phyloP scores from a whole-genome alignment of 1,140 invertebrate genomes.

The Scylla paramamosain region DNA sequence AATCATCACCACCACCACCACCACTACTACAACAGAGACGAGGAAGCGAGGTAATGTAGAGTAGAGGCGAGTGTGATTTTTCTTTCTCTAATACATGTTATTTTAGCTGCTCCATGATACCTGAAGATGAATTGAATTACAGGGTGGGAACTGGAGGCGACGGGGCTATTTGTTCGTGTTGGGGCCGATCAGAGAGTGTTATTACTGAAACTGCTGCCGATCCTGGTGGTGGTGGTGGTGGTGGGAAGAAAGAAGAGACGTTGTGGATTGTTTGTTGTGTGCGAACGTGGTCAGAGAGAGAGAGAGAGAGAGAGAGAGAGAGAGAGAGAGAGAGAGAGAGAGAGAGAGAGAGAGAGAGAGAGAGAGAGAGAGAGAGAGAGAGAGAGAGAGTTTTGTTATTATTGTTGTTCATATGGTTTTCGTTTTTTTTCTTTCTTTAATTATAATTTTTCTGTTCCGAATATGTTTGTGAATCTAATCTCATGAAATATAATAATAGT shows the following conservation, averaged over 20 bases:
- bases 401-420: neutral
- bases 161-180: conserved; percentile 61
- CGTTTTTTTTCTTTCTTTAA: neutral
- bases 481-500: too few relatives aligned
- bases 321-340: neutral
- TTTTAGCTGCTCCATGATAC: conserved; percentile 61
- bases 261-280: neutral
- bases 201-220: conserved; percentile 38
- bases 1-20: too few relatives aligned
- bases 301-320: conserved; percentile 4
- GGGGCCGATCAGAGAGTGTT: conserved; percentile 36
- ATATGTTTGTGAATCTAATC: too few relatives aligned
- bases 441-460: neutral
- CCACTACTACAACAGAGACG: too few relatives aligned
- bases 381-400: neutral
- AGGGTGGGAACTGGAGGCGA: conserved; percentile 56
- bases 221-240: conserved; percentile 44
- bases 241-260: neutral
- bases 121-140: conserved; percentile 64
- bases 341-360: neutral
- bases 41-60: conserved; percentile 32
- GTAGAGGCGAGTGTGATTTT: conserved; percentile 51
- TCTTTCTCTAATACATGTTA: conserved; percentile 61
- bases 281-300: neutral
- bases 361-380: neutral